Evolutionary conservation across 2,113 vertebrate genomes (phyloP).

Genomic region (Micronycteris hirsuta): DNA sequence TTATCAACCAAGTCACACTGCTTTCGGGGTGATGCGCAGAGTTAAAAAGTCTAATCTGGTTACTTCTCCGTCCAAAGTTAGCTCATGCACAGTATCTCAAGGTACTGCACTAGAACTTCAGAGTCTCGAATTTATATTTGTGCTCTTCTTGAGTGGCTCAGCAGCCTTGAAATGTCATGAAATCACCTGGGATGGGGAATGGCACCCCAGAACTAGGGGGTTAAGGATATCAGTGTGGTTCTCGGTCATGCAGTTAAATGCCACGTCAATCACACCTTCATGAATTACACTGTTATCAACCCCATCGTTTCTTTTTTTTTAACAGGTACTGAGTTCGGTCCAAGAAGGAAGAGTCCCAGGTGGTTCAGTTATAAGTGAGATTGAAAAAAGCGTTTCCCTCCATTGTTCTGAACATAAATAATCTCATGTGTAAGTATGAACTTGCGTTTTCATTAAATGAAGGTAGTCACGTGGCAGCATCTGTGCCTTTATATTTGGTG

Average conservation of each 20-base stretch:
- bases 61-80: neutral
- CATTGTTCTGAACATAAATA: neutral
- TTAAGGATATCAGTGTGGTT: neutral
- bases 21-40: neutral
- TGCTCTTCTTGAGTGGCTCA: neutral
- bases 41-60: neutral
- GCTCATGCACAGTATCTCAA: neutral
- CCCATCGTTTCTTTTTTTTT: slow-evolving; percentile 13
- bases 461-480: neutral
- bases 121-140: neutral
- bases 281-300: neutral
- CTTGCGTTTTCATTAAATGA: neutral
- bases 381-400: neutral
- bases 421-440: neutral
- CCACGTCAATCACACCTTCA: neutral
- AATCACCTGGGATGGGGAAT: neutral
- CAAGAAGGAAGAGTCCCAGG: neutral
- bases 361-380: neutral
- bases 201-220: neutral
- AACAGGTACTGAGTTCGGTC: neutral
- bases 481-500: neutral
- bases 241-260: neutral
- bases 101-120: neutral
- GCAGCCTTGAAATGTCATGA: neutral
- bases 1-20: neutral